Base-by-base conservation (phyloP, 2,797 vertebrate genomes). In the Sebastes matsubarae region DNA sequence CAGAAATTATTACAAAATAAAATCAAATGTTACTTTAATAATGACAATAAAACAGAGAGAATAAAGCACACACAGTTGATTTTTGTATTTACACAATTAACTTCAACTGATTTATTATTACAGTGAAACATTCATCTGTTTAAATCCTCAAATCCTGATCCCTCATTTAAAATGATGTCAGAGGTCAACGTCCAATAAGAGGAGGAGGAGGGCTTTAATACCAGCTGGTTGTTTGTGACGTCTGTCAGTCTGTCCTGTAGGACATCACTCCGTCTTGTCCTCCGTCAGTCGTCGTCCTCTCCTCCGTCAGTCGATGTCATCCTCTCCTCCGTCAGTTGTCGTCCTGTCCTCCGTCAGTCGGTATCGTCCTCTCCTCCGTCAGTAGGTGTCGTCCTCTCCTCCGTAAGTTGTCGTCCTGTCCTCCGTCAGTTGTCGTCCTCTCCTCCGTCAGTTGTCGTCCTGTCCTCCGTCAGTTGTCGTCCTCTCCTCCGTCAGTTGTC, bases 291-390 rank as follows among this genome's bases (percentile, higher is more conserved):
- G 42, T 46, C 42, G 6, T 50, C 42, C 16, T 50, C 6, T 50
- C 14, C 46, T 50, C 27, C 18, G 5, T 30, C 4, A 30, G 16
- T 10, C 12, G 11, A 2, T 6, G 14, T 22, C 11, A 4, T 29
- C 25, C 55, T 72, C 66, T 5, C 97, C 97, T 57, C 24, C 24
- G 13, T 57, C 12, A 57, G 11, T 13, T 57, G 1, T 14, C 55
- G 22, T 25, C 55, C 1, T 14, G 6, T 57, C 24, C 20, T 25
- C 22, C 9, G n/a, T 22, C 52, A 55, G 10, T 12, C 5, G 18
- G n/a, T n/a, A n/a, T n/a, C n/a, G n/a, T n/a, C 24, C 24, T 25
- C 24, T 25, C 24, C 24, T 25, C 50, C 8, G 8, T 52, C 20
- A 8, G 16, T 20, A 2, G 24, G 24, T 10, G 18, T 22, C 22